These are phyloP conservation scores for Caenorhabditis drosophilae DNA, from an alignment of 2,888 invertebrate species.

Conservation along the genomic window DNA sequence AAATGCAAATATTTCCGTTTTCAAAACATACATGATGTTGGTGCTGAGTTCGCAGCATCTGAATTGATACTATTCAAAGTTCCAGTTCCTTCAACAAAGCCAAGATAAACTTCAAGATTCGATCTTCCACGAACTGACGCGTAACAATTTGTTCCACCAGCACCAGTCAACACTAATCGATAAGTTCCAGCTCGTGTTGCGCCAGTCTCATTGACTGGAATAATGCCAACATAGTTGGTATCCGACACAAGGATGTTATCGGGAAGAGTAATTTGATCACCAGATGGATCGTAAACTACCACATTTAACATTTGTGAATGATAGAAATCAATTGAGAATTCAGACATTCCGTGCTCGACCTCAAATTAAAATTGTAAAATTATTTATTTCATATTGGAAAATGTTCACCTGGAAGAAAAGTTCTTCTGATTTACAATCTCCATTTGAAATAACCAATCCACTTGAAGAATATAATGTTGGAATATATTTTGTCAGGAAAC, in stretches of 20 bases:
- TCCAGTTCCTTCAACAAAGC: conserved; percentile 37
- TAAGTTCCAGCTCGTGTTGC: conserved; percentile 47
- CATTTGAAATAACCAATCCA: conserved; percentile 31
- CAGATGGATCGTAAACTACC: conserved; percentile 36
- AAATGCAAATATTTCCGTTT: neutral
- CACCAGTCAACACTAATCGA: conserved; percentile 24
- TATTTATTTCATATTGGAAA: neutral
- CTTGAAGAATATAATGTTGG: conserved; percentile 51
- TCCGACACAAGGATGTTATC: conserved; percentile 45
- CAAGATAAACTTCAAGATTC: conserved; percentile 45
- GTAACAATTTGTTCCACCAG: conserved; percentile 42
- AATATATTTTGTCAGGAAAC: conserved; percentile 46
- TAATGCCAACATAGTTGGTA: conserved; percentile 49
- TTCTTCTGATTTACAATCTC: conserved; percentile 41
- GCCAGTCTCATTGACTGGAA: conserved; percentile 48
- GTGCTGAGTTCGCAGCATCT: conserved; percentile 52
- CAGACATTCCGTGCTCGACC: conserved; percentile 53
- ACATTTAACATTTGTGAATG: conserved; percentile 28
- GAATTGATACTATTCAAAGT: conserved; percentile 46
- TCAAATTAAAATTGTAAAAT: conserved; percentile 17
- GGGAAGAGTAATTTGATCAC: conserved; percentile 35
- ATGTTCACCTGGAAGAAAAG: conserved; percentile 41
- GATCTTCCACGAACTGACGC: conserved; percentile 50
- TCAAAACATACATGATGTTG: conserved; percentile 34
- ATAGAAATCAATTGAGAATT: conserved; percentile 56